phyloP scores from a whole-genome alignment of 2,888 invertebrate genomes.

The Esperia sulphurella region DNA sequence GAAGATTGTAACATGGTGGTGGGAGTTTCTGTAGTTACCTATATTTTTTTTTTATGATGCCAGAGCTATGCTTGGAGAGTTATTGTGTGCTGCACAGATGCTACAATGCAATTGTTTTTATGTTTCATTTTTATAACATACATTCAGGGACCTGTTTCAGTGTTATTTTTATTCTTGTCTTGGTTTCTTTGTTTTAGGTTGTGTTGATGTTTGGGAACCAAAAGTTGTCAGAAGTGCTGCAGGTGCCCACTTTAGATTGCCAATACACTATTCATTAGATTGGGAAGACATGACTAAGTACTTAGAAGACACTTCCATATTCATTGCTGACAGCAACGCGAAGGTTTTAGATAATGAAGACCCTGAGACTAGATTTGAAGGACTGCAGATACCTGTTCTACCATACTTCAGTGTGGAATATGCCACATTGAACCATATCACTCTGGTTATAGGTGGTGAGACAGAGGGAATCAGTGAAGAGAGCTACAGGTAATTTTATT shows the following conservation, averaged over 20 bases:
- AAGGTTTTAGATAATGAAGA: constrained; percentile 25
- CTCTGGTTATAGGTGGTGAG: constrained; percentile 92
- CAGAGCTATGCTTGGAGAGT: too few species aligned
- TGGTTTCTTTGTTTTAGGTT: constrained; percentile 77
- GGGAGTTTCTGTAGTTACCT: too few species aligned
- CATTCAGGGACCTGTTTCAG: neutral
- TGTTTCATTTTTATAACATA: too few species aligned
- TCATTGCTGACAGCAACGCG: constrained; percentile 84
- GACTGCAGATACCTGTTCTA: constrained; percentile 66
- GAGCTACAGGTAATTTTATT: constrained; percentile 75
- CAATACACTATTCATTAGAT: constrained; percentile 81
- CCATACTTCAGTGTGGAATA: constrained; percentile 83
- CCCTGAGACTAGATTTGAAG: constrained; percentile 19
- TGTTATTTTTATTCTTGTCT: neutral
- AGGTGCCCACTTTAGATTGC: constrained; percentile 91
- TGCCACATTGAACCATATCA: constrained; percentile 70
- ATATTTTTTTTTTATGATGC: too few species aligned
- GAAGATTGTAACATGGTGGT: too few species aligned
- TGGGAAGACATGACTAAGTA: constrained; percentile 82
- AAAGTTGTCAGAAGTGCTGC: constrained; percentile 92
- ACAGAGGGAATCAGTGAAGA: constrained; percentile 90
- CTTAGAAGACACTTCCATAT: constrained; percentile 73
- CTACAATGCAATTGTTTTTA: too few species aligned
- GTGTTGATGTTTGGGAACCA: constrained; percentile 93
- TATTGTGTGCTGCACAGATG: too few species aligned